Percentiles rank a stretch among this genome's conserved stretches.
phyloP scores from a whole-genome alignment of 2,797 vertebrate species.

The Cryptoblepharus egeriae region DNA sequence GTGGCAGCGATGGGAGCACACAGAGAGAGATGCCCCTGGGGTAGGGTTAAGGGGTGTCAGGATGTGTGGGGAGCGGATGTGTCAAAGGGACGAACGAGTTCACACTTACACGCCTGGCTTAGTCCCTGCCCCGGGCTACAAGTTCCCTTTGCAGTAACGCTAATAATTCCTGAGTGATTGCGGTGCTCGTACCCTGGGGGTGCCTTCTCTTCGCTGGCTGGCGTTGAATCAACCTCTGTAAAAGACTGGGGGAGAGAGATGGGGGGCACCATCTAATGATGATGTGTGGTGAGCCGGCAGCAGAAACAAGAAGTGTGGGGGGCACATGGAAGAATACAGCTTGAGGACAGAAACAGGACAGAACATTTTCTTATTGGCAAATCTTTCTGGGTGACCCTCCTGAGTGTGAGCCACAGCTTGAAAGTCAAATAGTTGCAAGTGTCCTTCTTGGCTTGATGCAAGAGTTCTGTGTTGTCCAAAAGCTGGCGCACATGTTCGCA shows the following conservation, averaged over 20 bases:
- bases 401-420: no score
- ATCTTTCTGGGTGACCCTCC: not conserved
- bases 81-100: constrained; percentile 15
- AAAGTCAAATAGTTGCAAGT: not conserved
- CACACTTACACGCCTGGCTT: constrained; percentile 38
- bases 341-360: not conserved
- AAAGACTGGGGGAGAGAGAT: not conserved
- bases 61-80: constrained; percentile 19
- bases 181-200: constrained; percentile 16
- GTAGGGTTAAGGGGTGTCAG: not conserved
- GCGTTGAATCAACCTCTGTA: constrained; percentile 21
- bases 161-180: constrained; percentile 32
- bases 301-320: constrained; percentile 4
- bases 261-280: not conserved
- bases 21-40: not conserved
- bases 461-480: not conserved
- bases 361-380: no score
- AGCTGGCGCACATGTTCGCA: not conserved
- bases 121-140: not conserved
- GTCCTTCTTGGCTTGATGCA: not conserved
- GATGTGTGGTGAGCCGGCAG: constrained; percentile 2
- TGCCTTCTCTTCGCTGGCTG: not conserved
- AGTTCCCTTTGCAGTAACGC: constrained; percentile 32
- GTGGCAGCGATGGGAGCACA: not conserved
- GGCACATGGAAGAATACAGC: not conserved